Evolutionary conservation across 2,797 vertebrate genomes (phyloP).

Genomic region (Coregonus ussuriensis): DNA sequence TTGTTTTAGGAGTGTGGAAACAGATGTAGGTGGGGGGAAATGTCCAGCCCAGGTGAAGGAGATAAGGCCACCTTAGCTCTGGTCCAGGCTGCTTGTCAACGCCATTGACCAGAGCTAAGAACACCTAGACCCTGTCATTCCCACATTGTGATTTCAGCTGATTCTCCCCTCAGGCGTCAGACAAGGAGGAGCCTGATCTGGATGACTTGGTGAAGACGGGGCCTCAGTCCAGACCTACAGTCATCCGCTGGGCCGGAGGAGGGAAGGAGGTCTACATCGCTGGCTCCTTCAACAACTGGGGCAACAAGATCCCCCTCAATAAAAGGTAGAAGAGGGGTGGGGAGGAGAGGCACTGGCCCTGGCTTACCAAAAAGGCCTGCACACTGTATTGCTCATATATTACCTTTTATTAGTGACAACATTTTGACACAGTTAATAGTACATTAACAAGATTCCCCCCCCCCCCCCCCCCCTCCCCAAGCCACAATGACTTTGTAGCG

Average conservation of each 20-base stretch:
- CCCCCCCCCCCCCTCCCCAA: constrained; percentile 60
- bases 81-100: background rate
- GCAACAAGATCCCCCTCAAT: constrained; percentile 93
- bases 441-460: constrained; percentile 28
- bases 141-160: background rate
- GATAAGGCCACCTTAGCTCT: background rate
- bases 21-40: background rate
- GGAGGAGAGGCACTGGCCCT: background rate
- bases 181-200: constrained; percentile 89
- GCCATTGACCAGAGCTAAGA: background rate
- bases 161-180: constrained; percentile 54
- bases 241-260: constrained; percentile 95
- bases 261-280: constrained; percentile 96
- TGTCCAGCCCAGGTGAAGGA: background rate
- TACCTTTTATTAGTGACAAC: background rate
- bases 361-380: background rate
- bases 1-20: background rate
- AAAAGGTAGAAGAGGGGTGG: constrained; percentile 83
- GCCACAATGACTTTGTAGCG: constrained; percentile 97
- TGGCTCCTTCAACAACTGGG: constrained; percentile 97
- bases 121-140: background rate
- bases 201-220: constrained; percentile 86
- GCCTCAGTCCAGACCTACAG: constrained; percentile 91
- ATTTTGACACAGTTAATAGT: background rate
- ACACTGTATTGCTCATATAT: too few relatives aligned